Evolutionary conservation across 1,140 invertebrate genomes (phyloP), one percentile per base, ranked within the genome.

Genomic region (Ctenoplectra terminalis): DNA sequence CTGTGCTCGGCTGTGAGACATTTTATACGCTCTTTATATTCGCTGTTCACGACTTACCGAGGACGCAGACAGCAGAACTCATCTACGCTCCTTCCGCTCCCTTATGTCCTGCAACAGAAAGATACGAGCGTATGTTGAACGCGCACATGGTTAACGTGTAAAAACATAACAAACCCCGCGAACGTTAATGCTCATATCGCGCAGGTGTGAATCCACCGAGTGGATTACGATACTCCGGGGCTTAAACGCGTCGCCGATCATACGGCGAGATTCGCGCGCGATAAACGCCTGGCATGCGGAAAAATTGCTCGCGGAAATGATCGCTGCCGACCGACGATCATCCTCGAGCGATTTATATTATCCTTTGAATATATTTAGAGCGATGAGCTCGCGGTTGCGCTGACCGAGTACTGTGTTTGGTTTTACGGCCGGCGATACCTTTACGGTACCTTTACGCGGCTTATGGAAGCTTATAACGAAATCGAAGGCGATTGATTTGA

Each of bases 61-160:
- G 77, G 83, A 77, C 79, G 85, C 40, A 88, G 87, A 88, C 88
- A 88, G 88, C 89, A 88, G 88, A 89, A 92, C 86, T 92, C 92
- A 93, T 92, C 91, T 93, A 92, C 90, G 87, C 83, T 90, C 81
- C 84, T 89, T 92, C 87, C 70, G 69, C 82, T 82, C 78, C 85
- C 85, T 89, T 85, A 88, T 77, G 83, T 89, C 89, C 92, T 93
- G 90, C 64, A 93, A 92, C 87, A 92, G 34, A 76, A 77, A 83
- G 3, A 60, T 13, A 80, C 37, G 34, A 31, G n/a, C 9, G 13
- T 66, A 50, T 46, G 29, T 48, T 78, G 29, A 84, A 54, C 26
- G n/a, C n/a, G n/a, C n/a, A n/a, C n/a, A n/a, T n/a, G n/a, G 11
- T 9, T 31, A 17, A 46, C 15, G 20, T 1, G 11, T 1, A 52